Evolutionary conservation across 2,888 invertebrate genomes (phyloP), one percentile per base, ranked within the genome.

Genomic region (Sisyra nigra): DNA sequence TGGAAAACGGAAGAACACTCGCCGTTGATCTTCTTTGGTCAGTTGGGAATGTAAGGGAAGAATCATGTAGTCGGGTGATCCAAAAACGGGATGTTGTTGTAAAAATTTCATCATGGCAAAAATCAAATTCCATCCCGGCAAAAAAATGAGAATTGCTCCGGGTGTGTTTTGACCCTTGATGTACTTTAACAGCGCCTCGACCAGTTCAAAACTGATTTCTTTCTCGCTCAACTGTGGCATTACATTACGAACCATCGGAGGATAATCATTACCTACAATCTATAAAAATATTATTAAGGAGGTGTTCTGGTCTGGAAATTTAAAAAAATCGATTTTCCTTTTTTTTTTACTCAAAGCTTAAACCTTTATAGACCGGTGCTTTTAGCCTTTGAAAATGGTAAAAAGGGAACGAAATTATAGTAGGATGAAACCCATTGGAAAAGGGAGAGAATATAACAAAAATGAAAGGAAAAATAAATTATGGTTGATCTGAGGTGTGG

Each of bases 111-210:
- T 80, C 41, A 96, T 67, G 0, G 87, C 82, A 62, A 92, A 92
- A 54, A 98, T 98, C 10, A 93, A 67, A 66, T 92, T 94, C 97
- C 97, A 97, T 0, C 97, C 97, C 0, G 97, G 94, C 1, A 97
- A 67, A 60, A 97, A 98, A 2, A 97, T 69, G 1, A 97, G 67
- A 1, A 97, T 79, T 0, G 97, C 91, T 0, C 97, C 97, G 0
- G 80, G 78, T 24, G 76, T 68, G 1, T 67, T 65, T 49, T 73
- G 64, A 0, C 53, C 53, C 44, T 67, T 69, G 37, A 87, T 80
- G 54, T 83, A 71, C 6, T 61, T 53, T 10, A 87, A 59, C 1
- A 97, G 61, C 0, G 82, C 67, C 65, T 93, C 93, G 47, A 97
- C 81, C 6, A 97, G 67, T 58, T 96, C 94, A 59, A 94, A 93